phyloP scores from a whole-genome alignment of 2,113 vertebrate genomes.

The Halichoerus grypus region DNA sequence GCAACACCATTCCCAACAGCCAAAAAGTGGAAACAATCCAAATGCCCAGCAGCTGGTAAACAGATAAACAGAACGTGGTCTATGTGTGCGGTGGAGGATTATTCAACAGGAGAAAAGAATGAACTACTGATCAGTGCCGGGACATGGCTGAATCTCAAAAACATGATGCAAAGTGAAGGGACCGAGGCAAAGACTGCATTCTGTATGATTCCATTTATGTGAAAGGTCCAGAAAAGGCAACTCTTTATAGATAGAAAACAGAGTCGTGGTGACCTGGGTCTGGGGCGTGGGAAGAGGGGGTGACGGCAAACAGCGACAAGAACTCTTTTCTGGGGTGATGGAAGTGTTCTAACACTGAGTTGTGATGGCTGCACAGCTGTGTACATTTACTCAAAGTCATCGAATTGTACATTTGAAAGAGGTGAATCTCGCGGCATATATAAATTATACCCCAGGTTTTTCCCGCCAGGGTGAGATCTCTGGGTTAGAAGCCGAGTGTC shows the following conservation, averaged over 20 bases:
- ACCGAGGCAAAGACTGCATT: neutral
- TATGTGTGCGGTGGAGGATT: neutral
- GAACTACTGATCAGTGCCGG: neutral
- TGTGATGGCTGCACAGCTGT: neutral
- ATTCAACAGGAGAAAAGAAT: neutral
- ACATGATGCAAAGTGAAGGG: neutral
- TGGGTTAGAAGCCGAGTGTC: neutral
- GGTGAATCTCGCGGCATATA: neutral
- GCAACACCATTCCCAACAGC: neutral
- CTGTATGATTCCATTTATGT: neutral
- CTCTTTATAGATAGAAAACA: neutral
- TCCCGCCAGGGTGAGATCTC: neutral
- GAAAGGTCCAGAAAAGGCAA: neutral
- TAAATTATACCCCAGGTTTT: neutral
- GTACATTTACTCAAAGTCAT: neutral
- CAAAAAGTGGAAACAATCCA: neutral
- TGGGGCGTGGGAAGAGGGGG: neutral
- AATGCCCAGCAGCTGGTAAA: neutral
- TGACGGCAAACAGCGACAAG: neutral
- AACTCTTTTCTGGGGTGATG: neutral
- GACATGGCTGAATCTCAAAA: neutral
- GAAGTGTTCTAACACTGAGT: neutral
- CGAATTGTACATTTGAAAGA: neutral
- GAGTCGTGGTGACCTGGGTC: no score
- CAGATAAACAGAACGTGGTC: neutral